A percentile compares a stretch with the other conserved stretches of the same genome.
These are phyloP conservation scores for Tychaedon coryphoeus DNA, from an alignment of 2,113 vertebrate genomes.

Conservation along the genomic window DNA sequence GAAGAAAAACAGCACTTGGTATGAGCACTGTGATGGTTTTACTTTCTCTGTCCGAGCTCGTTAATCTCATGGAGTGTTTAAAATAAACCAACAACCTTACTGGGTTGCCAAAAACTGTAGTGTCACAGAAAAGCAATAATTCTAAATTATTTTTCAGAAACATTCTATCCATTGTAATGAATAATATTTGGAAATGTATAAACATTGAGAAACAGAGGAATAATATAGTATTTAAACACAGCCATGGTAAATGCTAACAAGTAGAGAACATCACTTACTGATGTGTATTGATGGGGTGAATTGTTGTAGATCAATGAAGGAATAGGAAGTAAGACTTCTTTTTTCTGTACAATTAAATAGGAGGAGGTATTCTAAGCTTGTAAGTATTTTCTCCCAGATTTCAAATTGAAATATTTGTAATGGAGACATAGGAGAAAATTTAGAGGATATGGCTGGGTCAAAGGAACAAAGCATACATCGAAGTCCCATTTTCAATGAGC, in stretches of 20 bases:
- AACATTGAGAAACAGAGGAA: background rate
- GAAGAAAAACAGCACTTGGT: conserved; percentile 32
- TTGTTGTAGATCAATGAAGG: background rate
- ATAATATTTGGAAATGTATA: background rate
- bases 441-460: conserved; percentile 34
- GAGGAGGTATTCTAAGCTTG: background rate
- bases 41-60: conserved; percentile 46
- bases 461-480: conserved; percentile 62
- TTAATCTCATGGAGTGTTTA: conserved; percentile 39
- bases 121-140: background rate
- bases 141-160: background rate
- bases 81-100: background rate
- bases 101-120: background rate
- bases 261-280: background rate
- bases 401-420: conserved; percentile 31
- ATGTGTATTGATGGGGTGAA: background rate
- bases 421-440: conserved; percentile 10
- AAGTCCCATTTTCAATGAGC: conserved; percentile 66
- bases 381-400: background rate
- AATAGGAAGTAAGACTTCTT: background rate
- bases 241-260: background rate
- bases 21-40: conserved; percentile 38
- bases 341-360: background rate
- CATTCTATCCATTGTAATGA: background rate
- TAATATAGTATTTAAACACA: background rate